Conservation (phyloP, 2,113 vertebrate genomes). For the Meleagris gallopavo region DNA sequence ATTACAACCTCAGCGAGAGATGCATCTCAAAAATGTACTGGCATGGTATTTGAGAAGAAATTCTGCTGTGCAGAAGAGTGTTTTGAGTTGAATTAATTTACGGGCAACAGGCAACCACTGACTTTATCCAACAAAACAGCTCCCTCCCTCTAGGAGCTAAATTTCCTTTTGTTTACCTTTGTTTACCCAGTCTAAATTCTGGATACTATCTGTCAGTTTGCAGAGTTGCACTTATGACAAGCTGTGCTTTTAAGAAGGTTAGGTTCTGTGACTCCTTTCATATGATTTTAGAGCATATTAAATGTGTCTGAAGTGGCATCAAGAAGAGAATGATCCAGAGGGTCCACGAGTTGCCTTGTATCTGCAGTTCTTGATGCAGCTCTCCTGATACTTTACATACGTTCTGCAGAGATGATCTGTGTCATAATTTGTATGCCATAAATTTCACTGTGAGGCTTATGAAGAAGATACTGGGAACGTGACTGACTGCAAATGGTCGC, state of each 20-base stretch:
- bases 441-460: background rate
- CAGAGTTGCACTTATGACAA: background rate
- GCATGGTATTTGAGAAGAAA: background rate
- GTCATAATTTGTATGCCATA: background rate
- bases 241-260: background rate
- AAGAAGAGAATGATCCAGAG: background rate
- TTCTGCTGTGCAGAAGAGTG: background rate
- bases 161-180: background rate
- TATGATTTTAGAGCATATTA: background rate
- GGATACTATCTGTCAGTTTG: background rate
- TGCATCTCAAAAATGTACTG: slow-evolving; percentile 19
- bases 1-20: background rate
- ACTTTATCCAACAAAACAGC: background rate
- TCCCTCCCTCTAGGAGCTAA: background rate
- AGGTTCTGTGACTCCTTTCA: background rate
- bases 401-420: background rate
- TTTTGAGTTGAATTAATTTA: background rate
- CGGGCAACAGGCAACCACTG: background rate
- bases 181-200: background rate
- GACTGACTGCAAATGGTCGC: background rate
- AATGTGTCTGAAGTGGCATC: background rate
- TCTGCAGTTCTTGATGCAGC: background rate
- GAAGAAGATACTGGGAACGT: background rate
- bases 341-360: background rate
- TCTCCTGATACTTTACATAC: background rate